These are phyloP conservation scores for Oreotrochilus melanogaster DNA, from an alignment of 2,113 vertebrate species.

Conservation along the genomic window DNA sequence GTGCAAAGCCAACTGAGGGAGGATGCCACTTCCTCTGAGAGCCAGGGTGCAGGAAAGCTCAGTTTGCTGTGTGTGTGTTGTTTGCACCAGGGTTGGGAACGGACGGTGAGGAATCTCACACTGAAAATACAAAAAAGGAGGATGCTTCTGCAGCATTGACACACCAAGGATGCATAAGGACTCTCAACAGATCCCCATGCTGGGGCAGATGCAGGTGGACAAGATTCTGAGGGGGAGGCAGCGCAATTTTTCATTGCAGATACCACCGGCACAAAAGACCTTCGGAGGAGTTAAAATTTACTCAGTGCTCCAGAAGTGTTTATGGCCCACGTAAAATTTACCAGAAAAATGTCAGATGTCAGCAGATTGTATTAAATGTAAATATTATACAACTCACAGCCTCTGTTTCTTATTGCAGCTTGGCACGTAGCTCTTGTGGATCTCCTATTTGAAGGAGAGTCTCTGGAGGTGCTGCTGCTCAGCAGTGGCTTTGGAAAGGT, in stretches of 20 bases:
- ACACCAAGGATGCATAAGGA: accelerated
- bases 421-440: not conserved
- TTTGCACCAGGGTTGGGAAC: accelerated
- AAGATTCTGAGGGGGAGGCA: not conserved
- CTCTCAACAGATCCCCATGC: not conserved
- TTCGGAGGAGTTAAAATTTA: slow-evolving; percentile 66
- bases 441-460: slow-evolving; percentile 40
- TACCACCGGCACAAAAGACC: not conserved
- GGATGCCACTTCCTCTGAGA: not conserved
- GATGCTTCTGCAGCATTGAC: accelerated
- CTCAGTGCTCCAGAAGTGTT: slow-evolving; percentile 59
- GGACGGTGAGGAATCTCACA: not conserved
- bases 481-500: not conserved
- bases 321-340: slow-evolving; percentile 63
- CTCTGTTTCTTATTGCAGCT: slow-evolving; percentile 23
- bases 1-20: not conserved
- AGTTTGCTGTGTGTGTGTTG: not conserved
- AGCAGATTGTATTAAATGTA: slow-evolving; percentile 72
- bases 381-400: slow-evolving; percentile 43
- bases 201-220: not conserved
- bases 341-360: slow-evolving; percentile 73
- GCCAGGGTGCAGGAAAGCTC: not conserved
- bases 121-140: not conserved
- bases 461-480: slow-evolving; percentile 42
- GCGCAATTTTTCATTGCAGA: not conserved